Evolutionary conservation across 2,888 invertebrate species (phyloP), one percentile per base, ranked within the genome.

Genomic region (Eumacrocentrus americanus): DNA sequence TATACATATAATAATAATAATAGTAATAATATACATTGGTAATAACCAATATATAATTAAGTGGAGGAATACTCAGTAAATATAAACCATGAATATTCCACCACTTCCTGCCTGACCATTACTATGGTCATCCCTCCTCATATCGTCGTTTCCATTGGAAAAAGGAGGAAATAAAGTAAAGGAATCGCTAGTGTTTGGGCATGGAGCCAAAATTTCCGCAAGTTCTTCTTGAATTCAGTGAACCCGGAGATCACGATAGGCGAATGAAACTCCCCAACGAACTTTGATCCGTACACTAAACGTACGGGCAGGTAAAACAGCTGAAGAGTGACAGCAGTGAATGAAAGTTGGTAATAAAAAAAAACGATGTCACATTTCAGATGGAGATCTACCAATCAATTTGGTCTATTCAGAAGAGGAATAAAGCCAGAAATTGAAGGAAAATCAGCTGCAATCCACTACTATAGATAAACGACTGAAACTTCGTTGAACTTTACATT

Each of bases 241-340:
- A 60, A 61, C 46, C 53, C 12, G 23, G 42, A 22, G 22, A 46
- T 40, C 48, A 34, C 48, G 48, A 48, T 56, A 25, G 37, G 25
- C 38, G 48, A 56, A 56, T 56, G 38, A 47, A 56, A 47, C 38
- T 48, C 38, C 7, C 18, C n/a, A 12, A 46, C 25, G 23, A 23
- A 23, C 46, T 46, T 46, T 46, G 46, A 46, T 46, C 12, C 46
- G 46, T 29, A 22, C 11, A 46, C 1, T 46, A 12, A 46, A n/a
- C 23, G 25, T n/a, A n/a, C n/a, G n/a, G n/a, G n/a, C n/a, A n/a
- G n/a, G n/a, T n/a, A n/a, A n/a, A n/a, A n/a, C n/a, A n/a, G n/a
- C n/a, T n/a, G n/a, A n/a, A n/a, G n/a, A n/a, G n/a, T n/a, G n/a
- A n/a, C n/a, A n/a, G 20, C 18, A 42, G 9, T 42, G 42, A 20